Evolutionary conservation across 2,113 vertebrate species (phyloP), one percentile per base, ranked within the genome.

Genomic region (Amphiprion percula): DNA sequence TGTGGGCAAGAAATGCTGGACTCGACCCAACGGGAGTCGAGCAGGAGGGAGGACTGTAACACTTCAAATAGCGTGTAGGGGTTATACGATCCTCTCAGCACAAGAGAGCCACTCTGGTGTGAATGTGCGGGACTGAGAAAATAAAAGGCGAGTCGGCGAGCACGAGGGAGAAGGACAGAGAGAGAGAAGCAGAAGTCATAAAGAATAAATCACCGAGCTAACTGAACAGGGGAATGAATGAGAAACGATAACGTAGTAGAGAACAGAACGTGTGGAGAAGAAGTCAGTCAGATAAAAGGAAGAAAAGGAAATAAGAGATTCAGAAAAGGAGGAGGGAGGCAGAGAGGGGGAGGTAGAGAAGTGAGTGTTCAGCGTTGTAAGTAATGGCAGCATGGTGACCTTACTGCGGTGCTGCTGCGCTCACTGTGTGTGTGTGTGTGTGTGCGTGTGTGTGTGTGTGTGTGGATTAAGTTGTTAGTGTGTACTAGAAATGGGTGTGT

Each of bases 191-290:
- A 65, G 39, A 75, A 91, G 80, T 79, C 70, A 80, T 84, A 78
- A 87, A 82, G 84, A 84, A 90, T 88, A 83, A 87, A 88, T 84
- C 68, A 86, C 71, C 50, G 61, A 68, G 74, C 64, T 83, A 78
- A 91, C 86, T 79, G 77, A 87, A 88, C 73, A 72, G 77, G 70
- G 79, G 70, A 66, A 74, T 70, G 53, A 85, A 73, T 71, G 76
- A 76, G 73, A 77, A 73, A 79, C 74, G 75, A 50, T 59, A 77
- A 64, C 44, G 54, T 56, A 63, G 73, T 53, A 19, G 33, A 56
- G 69, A 82, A 52, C n/a, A 68, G 30, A 62, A 66, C 15, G 54
- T 76, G 74, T 52, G n/a, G 62, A 59, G 39, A 58, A 44, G 68
- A 66, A 66, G 74, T 74, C 66, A 68, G 69, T 70, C 69, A 61